Conservation (phyloP, 1,140 invertebrate species). For the Epicauta chinensis region DNA sequence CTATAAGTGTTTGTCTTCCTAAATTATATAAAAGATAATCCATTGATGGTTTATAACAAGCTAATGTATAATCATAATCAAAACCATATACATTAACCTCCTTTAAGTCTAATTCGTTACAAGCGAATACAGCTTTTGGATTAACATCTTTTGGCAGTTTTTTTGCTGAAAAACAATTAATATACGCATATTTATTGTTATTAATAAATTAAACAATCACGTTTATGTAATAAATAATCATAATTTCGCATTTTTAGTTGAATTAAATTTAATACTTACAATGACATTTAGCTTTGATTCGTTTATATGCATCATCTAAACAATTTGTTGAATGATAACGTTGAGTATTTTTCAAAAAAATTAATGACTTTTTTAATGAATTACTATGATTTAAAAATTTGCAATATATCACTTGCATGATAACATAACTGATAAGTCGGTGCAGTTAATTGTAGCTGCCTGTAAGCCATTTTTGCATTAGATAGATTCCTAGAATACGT, state of each 20-base stretch:
- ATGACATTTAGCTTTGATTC: constrained; percentile 44
- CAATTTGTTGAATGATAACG: constrained; percentile 21
- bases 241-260: not conserved
- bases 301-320: constrained; percentile 42
- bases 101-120: constrained; percentile 88
- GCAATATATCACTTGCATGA: constrained; percentile 14
- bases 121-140: constrained; percentile 85
- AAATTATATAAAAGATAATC: constrained; percentile 90
- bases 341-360: too few relatives aligned
- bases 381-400: too few relatives aligned
- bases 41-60: constrained; percentile 87
- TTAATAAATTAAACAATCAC: too few relatives aligned
- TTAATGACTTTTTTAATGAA: too few relatives aligned
- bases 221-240: constrained; percentile 1
- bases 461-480: too few relatives aligned
- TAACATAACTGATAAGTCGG: constrained; percentile 16
- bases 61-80: constrained; percentile 97
- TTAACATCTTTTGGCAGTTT: constrained; percentile 83
- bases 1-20: constrained; percentile 78
- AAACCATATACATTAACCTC: constrained; percentile 96
- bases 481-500: too few relatives aligned
- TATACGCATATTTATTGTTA: not conserved
- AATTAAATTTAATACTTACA: constrained; percentile 41
- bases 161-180: constrained; percentile 58
- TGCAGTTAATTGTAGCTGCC: too few relatives aligned